Conservation (phyloP, 2,113 vertebrate species). For the Zosterops japonicus region DNA sequence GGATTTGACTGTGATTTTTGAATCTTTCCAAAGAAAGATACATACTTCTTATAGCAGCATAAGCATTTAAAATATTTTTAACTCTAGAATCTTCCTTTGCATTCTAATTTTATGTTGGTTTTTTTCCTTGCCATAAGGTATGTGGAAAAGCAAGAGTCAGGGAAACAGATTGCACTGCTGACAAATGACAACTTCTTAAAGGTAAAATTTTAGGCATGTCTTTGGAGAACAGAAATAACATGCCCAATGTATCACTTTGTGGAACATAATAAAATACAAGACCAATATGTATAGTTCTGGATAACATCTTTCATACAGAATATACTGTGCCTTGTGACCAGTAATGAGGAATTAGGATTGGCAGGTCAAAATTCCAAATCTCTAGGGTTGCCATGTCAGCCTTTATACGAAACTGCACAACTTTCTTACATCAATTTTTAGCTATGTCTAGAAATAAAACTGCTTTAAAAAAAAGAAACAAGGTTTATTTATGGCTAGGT, state of each 20-base stretch:
- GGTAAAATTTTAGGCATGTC: conserved; percentile 70
- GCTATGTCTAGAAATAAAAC: neutral
- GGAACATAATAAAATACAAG: neutral
- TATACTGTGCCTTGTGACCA: neutral
- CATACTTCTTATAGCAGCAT: neutral
- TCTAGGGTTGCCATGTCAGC: neutral
- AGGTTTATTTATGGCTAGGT: neutral
- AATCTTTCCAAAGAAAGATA: neutral
- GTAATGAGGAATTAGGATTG: neutral
- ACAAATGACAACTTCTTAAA: conserved; percentile 84
- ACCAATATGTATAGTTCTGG: neutral
- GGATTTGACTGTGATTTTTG: neutral
- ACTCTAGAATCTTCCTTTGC: neutral
- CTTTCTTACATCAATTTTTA: neutral
- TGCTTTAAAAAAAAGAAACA: neutral
- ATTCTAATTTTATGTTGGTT: neutral
- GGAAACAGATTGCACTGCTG: conserved; percentile 81
- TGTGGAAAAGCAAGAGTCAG: conserved; percentile 82
- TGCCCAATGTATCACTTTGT: neutral
- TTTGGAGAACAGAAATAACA: neutral
- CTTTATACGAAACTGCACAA: neutral
- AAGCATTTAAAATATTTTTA: neutral
- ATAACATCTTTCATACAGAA: neutral
- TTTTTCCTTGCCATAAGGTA: conserved; percentile 75
- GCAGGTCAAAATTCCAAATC: neutral